Percentiles rank a stretch among this genome's conserved stretches.
Evolutionary conservation across 2,888 invertebrate species (phyloP).

Genomic region (Pachycephus smyrnensis): DNA sequence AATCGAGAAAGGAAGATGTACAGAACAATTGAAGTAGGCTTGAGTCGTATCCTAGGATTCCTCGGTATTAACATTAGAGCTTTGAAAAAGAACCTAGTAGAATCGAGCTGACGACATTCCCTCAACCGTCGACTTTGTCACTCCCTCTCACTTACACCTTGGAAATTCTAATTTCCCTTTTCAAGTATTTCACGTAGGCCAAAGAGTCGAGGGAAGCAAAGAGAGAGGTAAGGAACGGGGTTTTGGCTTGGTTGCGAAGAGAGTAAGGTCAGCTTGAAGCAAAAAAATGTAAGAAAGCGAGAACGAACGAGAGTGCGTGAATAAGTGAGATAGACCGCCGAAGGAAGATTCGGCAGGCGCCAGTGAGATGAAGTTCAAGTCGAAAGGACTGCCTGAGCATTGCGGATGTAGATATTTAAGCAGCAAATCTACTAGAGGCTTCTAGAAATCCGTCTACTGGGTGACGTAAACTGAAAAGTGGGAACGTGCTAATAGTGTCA

Average conservation of each 20-base stretch:
- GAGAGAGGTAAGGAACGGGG: slow-evolving; percentile 16
- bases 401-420: slow-evolving; percentile 54
- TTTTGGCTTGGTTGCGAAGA: slow-evolving; percentile 22
- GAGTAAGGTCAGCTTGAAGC: slow-evolving; percentile 12
- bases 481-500: too few species aligned
- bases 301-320: slow-evolving; percentile 20
- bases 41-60: slow-evolving; percentile 1
- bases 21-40: slow-evolving; percentile 5
- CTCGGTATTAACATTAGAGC: too few species aligned
- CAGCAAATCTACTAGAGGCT: slow-evolving; percentile 41
- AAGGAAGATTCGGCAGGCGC: slow-evolving; percentile 14
- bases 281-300: background rate
- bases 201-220: slow-evolving; percentile 14
- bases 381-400: slow-evolving; percentile 28
- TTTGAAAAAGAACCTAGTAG: too few species aligned
- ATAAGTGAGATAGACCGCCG: too few species aligned
- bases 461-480: slow-evolving; percentile 26
- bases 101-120: slow-evolving; percentile 37
- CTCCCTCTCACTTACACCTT: too few species aligned
- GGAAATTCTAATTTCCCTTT: slow-evolving; percentile 58
- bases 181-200: slow-evolving; percentile 35
- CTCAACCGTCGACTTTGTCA: too few species aligned
- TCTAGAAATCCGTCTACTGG: slow-evolving; percentile 21
- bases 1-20: slow-evolving; percentile 1
- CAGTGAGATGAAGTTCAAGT: background rate